Evolutionary conservation across 1,140 invertebrate species (phyloP), one percentile per base, ranked within the genome.

Genomic region (Drosophila sp.): DNA sequence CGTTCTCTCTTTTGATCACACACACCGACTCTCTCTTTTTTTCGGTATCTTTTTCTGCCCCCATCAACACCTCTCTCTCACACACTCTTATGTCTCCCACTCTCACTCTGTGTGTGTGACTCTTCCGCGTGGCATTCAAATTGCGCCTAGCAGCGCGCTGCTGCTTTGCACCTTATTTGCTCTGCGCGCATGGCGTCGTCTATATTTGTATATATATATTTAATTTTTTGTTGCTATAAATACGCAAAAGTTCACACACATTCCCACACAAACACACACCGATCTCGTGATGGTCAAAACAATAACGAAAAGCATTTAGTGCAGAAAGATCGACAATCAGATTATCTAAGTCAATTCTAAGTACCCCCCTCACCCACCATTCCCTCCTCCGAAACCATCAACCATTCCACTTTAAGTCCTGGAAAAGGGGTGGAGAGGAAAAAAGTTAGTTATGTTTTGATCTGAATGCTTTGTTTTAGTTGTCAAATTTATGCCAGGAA

Each of bases 91-190:
- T 66, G 55, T 27, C 8, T 38, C 2, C 35, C 56, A 57, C 55
- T 35, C 47, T 27, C 55, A 50, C 50, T 8, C 60, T 41, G 23
- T 66, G 55, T 41, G 7, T 44, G 68, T 50, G 68, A 47, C 27
- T 71, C 84, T 87, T 89, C 83, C 84, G 83, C 83, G 83, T 87
- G 83, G 83, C 83, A 87, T 87, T 87, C 80, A 71, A 70, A 69
- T 69, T 71, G 76, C 44, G 44, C 44, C 44, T 25, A 47, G 35
- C 35, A 38, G 44, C n/a, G 44, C 35, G 35, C 35, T 38, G 3
- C 35, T 38, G 3, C 57, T 82, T 81, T 81, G 79, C 72, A 73
- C 67, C 74, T 73, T 76, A 73, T 84, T 69, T 76, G 74, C 68
- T 85, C 60, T 69, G 60, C 61, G 68, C 70, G 62, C 56, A 64